Evolutionary conservation across 2,797 vertebrate genomes (phyloP).

Genomic region (Hirundo rustica): DNA sequence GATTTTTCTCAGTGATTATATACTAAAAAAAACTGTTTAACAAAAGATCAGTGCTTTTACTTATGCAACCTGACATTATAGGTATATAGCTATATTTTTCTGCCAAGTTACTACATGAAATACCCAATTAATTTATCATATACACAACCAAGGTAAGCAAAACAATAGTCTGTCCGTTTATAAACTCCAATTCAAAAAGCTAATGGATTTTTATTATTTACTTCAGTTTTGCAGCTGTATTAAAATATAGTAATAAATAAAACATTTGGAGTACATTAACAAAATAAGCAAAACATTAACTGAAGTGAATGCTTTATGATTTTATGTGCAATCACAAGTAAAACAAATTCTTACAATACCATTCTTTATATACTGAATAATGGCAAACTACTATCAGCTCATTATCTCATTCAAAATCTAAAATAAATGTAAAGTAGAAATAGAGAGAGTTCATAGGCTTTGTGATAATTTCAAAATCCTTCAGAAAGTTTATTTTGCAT

Average conservation of each 20-base stretch:
- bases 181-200: slow-evolving; percentile 61
- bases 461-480: background rate
- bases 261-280: slow-evolving; percentile 63
- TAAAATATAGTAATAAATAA: slow-evolving; percentile 73
- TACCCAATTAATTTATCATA: slow-evolving; percentile 43
- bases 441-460: background rate
- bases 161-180: slow-evolving; percentile 61
- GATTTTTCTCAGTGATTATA: background rate
- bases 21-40: slow-evolving; percentile 4
- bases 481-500: background rate
- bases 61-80: slow-evolving; percentile 8
- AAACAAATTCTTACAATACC: slow-evolving; percentile 64
- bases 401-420: slow-evolving; percentile 45
- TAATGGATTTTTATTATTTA: slow-evolving; percentile 69
- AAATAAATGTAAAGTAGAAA: slow-evolving; percentile 22
- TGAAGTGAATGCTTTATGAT: slow-evolving; percentile 5
- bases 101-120: slow-evolving; percentile 47
- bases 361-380: background rate
- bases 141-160: slow-evolving; percentile 57
- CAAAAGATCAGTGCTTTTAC: background rate
- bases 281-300: slow-evolving; percentile 74
- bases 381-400: slow-evolving; percentile 41
- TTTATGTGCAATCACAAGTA: slow-evolving; percentile 69
- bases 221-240: slow-evolving; percentile 66
- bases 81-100: slow-evolving; percentile 29